Conservation (phyloP, 2,797 vertebrate genomes). For the Trachops cirrhosus region DNA sequence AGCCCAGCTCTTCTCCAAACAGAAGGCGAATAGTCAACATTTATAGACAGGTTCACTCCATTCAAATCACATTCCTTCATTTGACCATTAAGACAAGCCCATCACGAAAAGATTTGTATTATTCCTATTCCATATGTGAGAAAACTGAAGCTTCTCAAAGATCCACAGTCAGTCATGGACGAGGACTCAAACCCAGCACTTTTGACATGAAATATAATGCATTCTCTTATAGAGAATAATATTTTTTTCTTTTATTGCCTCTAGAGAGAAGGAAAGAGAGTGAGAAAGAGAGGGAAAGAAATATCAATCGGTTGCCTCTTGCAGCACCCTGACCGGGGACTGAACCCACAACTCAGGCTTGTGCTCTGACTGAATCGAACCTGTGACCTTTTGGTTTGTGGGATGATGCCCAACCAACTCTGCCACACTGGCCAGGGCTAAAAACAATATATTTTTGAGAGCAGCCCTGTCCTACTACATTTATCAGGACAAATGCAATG, state of each 20-base stretch:
- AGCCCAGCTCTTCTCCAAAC: neutral
- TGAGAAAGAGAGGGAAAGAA: neutral
- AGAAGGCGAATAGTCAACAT: neutral
- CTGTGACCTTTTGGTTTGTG: neutral
- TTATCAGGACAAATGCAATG: neutral
- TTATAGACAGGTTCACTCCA: neutral
- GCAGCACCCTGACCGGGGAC: neutral
- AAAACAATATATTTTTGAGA: neutral
- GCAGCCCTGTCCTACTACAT: neutral
- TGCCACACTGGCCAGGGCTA: neutral
- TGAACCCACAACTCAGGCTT: too few relatives aligned
- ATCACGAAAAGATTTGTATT: neutral
- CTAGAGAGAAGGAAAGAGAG: neutral
- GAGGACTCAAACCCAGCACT: neutral
- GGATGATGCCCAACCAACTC: neutral
- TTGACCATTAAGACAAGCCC: neutral
- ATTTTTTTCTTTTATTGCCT: neutral
- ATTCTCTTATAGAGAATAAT: neutral
- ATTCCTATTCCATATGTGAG: neutral
- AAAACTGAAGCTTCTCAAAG: conserved; percentile 3
- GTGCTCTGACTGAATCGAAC: neutral
- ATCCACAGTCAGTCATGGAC: neutral
- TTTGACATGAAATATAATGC: neutral
- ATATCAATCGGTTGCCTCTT: neutral
- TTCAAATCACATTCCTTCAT: neutral